These are phyloP conservation scores for Brassicogethes aeneus DNA, from an alignment of 2,888 invertebrate species.

Conservation along the genomic window DNA sequence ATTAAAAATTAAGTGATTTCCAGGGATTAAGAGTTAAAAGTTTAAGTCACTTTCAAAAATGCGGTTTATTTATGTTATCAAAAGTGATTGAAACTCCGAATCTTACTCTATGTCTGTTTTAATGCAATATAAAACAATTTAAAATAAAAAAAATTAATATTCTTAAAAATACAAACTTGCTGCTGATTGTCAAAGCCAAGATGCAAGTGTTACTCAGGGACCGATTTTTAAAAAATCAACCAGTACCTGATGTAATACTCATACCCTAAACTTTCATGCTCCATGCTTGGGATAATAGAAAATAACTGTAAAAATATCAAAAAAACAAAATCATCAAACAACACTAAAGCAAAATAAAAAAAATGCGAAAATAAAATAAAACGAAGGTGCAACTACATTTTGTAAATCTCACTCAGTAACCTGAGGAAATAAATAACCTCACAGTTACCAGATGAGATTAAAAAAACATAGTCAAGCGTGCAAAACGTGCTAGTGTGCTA, in stretches of 20 bases:
- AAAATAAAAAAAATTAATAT: no score
- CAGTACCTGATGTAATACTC: slow-evolving; percentile 99
- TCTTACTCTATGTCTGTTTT: no score
- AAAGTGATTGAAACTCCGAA: no score
- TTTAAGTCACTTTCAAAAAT: no score
- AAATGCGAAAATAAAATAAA: slow-evolving; percentile 37
- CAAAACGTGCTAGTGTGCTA: no score
- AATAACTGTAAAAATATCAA: slow-evolving; percentile 31
- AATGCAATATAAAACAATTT: no score
- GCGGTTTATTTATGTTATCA: no score
- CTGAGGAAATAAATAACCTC: slow-evolving; percentile 67
- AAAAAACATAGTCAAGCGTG: slow-evolving; percentile 51
- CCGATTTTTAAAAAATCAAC: slow-evolving; percentile 56
- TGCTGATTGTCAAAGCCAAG: slow-evolving; percentile 33
- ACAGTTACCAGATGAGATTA: slow-evolving; percentile 99
- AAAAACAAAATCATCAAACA: slow-evolving; percentile 14
- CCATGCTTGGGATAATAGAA: slow-evolving; percentile 33
- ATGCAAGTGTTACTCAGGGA: slow-evolving; percentile 91
- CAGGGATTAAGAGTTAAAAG: no score
- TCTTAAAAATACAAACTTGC: slow-evolving; percentile 12
- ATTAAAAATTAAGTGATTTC: no score
- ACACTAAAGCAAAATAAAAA: slow-evolving; percentile 30
- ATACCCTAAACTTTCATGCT: slow-evolving; percentile 51
- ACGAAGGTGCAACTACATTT: slow-evolving; percentile 46
- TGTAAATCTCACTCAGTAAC: slow-evolving; percentile 81